These are phyloP conservation scores for Hephaestus fuliginosus DNA, from an alignment of 2,797 vertebrate species.

Conservation along the genomic window DNA sequence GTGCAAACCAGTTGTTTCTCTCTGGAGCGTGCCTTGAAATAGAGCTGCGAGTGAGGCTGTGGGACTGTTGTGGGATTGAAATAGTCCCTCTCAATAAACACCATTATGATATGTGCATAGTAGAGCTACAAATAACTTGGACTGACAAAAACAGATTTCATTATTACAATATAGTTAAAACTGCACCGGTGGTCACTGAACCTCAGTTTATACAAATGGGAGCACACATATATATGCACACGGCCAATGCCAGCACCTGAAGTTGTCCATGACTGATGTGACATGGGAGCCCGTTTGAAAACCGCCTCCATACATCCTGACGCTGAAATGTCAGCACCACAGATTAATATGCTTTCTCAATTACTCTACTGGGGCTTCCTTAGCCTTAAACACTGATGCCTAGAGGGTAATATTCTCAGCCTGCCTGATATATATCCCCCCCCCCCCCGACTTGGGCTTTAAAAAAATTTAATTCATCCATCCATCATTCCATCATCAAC, in stretches of 20 bases:
- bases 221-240: neutral
- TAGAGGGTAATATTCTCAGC: conserved; percentile 21
- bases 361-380: conserved; percentile 40
- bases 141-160: conserved; percentile 7
- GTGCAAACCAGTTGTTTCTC: conserved; percentile 7
- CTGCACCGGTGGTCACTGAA: conserved; percentile 12
- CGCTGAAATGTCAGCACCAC: conserved; percentile 57
- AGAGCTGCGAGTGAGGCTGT: conserved; percentile 27
- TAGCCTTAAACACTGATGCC: conserved; percentile 34
- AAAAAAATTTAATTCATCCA: conserved; percentile 26
- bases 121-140: neutral
- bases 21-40: neutral
- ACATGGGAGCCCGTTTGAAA: conserved; percentile 50
- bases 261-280: conserved; percentile 48
- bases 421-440: conserved; percentile 22
- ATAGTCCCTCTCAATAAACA: conserved; percentile 46
- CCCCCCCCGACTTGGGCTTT: neutral
- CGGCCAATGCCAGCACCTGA: conserved; percentile 1
- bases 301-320: conserved; percentile 40
- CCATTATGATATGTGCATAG: neutral
- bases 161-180: neutral
- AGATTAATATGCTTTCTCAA: conserved; percentile 56
- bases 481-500: conserved; percentile 64
- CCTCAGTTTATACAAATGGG: neutral
- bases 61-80: conserved; percentile 55